These are phyloP conservation scores for Neodon shergylaensis DNA, from an alignment of 2,113 vertebrate genomes.

Conservation along the genomic window DNA sequence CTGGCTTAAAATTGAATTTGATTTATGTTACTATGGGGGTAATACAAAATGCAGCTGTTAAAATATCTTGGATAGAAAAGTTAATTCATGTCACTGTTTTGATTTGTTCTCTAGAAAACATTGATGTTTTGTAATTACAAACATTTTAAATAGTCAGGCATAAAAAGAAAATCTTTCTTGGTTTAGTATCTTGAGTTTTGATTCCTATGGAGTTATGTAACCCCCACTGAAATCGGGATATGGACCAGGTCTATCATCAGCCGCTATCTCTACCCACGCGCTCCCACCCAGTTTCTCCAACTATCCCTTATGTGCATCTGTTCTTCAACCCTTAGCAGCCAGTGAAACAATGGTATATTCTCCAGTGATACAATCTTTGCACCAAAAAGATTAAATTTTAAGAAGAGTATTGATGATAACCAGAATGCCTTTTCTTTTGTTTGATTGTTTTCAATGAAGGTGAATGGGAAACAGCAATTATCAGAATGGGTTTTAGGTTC, in stretches of 20 bases:
- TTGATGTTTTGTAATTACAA: slow-evolving; percentile 8
- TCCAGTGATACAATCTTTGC: not conserved
- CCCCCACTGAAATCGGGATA: not conserved
- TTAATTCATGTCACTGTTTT: slow-evolving; percentile 18
- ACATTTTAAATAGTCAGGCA: not conserved
- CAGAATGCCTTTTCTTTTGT: not conserved
- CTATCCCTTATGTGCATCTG: not conserved
- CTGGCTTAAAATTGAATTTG: slow-evolving; percentile 36
- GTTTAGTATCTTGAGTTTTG: not conserved
- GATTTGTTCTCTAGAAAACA: slow-evolving; percentile 18
- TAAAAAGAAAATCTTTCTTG: not conserved
- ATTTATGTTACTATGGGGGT: not conserved
- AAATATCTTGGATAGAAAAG: not conserved
- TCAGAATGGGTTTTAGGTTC: not conserved
- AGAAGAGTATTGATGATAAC: not conserved
- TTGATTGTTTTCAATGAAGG: not conserved
- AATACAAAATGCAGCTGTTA: slow-evolving; percentile 7
- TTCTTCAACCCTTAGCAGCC: not conserved
- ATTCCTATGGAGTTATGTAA: not conserved
- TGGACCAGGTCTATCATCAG: not conserved
- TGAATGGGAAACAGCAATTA: not conserved
- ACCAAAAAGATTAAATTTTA: slow-evolving; percentile 48
- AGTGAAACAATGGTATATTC: not conserved
- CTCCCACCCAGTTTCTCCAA: not conserved
- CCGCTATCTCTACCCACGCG: not conserved